Evolutionary conservation across 2,797 vertebrate genomes (phyloP), one percentile per base, ranked within the genome.

Genomic region (Parambassis ranga): DNA sequence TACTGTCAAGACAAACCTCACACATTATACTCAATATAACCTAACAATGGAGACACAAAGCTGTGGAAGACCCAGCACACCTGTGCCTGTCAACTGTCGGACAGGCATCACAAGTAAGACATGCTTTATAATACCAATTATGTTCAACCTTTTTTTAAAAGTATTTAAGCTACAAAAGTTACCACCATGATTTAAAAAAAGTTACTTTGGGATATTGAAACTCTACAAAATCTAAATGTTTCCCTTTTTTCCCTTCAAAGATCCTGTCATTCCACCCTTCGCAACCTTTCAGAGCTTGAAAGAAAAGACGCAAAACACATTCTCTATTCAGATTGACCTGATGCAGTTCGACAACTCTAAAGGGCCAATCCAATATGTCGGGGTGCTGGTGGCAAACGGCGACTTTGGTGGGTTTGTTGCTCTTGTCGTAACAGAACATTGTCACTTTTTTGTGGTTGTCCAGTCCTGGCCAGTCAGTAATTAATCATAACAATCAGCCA

Each of bases 71-170:
- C 11, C 69, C 10, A 92, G 91, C 71, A 6, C 2, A 4, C 16
- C 51, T 10, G 3, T 19, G 13, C 0, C 0, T 7, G 2, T 0
- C 0, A 0, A 0, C 10, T 91, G 89, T 56, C 0, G 0, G n/a
- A 91, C 90, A 1, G 92, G 91, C 43, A 87, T 92, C 66, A 89
- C 90, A 78, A 28, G 92, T 93, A 86, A 8, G 71, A 59, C 30
- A 7, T 44, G 22, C 15, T 26, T 27, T 37, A 2, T 10, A 33
- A 4, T n/a, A n/a, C n/a, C n/a, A n/a, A n/a, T n/a, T n/a, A n/a
- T n/a, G n/a, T n/a, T n/a, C n/a, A n/a, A n/a, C n/a, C n/a, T n/a
- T n/a, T n/a, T n/a, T n/a, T n/a, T n/a, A n/a, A n/a, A n/a, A n/a
- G n/a, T n/a, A n/a, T n/a, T n/a, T n/a, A n/a, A n/a, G n/a, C n/a